These are phyloP conservation scores for Hirudo medicinalis DNA, from an alignment of 1,140 invertebrate species.

Conservation along the genomic window DNA sequence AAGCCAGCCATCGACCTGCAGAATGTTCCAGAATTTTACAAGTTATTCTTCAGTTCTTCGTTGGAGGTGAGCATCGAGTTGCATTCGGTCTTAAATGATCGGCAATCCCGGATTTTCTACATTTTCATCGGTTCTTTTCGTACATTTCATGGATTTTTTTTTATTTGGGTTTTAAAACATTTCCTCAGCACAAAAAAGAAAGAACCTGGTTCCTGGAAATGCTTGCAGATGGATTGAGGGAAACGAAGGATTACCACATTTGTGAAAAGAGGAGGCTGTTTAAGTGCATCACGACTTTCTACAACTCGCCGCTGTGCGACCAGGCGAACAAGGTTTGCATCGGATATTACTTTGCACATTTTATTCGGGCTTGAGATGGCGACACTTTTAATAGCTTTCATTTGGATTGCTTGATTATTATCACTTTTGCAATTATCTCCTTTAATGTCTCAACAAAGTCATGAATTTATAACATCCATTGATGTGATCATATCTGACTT, in stretches of 20 bases:
- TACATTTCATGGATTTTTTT: background rate
- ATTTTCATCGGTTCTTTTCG: background rate
- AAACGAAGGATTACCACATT: conserved; percentile 46
- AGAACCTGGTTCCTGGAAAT: conserved; percentile 56
- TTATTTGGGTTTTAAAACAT: background rate
- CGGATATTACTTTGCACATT: too few relatives aligned
- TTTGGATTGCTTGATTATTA: background rate
- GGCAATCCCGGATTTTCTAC: background rate
- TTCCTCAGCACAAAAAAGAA: conserved; percentile 40
- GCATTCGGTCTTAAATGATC: background rate
- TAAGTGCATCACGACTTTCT: conserved; percentile 49
- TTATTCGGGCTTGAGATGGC: too few relatives aligned
- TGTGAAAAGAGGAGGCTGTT: conserved; percentile 49
- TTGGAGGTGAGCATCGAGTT: conserved; percentile 40
- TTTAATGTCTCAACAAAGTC: too few relatives aligned
- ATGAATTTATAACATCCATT: background rate
- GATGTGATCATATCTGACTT: background rate
- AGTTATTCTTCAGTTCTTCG: conserved; percentile 56
- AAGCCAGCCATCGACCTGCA: conserved; percentile 54
- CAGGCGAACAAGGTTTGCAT: conserved; percentile 23
- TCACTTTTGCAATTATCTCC: background rate
- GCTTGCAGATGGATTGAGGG: conserved; percentile 52
- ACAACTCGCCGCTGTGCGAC: conserved; percentile 34
- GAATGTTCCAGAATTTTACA: conserved; percentile 62
- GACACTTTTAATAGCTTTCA: too few relatives aligned